Conservation (phyloP, 2,113 vertebrate genomes). For the Oplegnathus fasciatus region DNA sequence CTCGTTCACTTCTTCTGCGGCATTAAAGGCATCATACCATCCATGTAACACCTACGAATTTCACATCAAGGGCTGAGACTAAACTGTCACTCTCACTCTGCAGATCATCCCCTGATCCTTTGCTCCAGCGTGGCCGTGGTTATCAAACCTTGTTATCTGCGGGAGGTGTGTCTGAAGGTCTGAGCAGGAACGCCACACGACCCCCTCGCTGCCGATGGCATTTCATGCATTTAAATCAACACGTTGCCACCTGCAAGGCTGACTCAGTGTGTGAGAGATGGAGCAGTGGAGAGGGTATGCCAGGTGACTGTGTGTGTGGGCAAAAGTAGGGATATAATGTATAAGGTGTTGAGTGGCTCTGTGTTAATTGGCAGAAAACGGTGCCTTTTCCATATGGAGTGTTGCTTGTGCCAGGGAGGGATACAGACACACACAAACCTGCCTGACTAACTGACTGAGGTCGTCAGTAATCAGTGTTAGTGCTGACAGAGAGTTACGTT, state of each 20-base stretch:
- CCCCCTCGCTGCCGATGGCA: conserved; percentile 44
- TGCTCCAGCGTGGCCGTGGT: background rate
- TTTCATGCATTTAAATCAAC: conserved; percentile 55
- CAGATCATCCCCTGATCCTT: conserved; percentile 23
- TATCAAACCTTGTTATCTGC: conserved; percentile 33
- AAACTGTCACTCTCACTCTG: conserved; percentile 6
- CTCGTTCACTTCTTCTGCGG: conserved; percentile 8
- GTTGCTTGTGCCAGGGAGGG: conserved; percentile 39
- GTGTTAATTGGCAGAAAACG: conserved; percentile 52
- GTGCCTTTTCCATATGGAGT: conserved; percentile 46
- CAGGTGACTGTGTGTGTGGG: conserved; percentile 23
- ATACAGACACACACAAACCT: conserved; percentile 18
- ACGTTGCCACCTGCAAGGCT: conserved; percentile 54
- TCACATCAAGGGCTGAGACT: conserved; percentile 19
- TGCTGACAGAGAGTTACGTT: conserved; percentile 22
- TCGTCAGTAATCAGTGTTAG: conserved; percentile 34
- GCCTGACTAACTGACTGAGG: background rate
- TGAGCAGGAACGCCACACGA: conserved; percentile 26
- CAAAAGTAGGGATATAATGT: conserved; percentile 16
- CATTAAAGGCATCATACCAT: background rate
- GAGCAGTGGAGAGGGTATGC: conserved; percentile 6
- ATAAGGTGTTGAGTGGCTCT: conserved; percentile 17
- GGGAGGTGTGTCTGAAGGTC: conserved; percentile 31
- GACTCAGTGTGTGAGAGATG: conserved; percentile 30
- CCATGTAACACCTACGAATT: background rate